phyloP scores from a whole-genome alignment of 2,888 invertebrate species.

The Zeuzera pyrina region DNA sequence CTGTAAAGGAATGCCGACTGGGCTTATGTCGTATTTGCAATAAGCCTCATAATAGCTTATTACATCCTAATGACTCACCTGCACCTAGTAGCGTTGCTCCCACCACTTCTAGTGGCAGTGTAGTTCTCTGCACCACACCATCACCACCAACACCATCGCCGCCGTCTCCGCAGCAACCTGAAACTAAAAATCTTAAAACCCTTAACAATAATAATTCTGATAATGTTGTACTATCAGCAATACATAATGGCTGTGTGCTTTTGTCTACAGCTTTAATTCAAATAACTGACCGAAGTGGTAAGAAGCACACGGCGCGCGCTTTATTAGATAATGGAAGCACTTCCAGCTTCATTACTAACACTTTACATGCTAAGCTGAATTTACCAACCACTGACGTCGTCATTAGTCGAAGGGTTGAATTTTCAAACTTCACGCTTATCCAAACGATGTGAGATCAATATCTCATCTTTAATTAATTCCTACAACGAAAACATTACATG shows the following conservation, averaged over 20 bases:
- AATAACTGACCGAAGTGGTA: conserved; percentile 8
- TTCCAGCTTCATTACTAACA: not conserved
- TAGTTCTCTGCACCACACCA: not conserved
- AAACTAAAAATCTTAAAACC: not conserved
- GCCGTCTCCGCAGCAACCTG: not conserved
- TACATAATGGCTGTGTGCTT: conserved; percentile 7
- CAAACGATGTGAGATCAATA: conserved; percentile 2
- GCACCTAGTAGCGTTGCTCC: too few species aligned
- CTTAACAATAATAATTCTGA: not conserved
- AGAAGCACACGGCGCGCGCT: conserved; percentile 12
- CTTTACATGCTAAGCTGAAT: not conserved
- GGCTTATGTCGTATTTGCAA: not conserved
- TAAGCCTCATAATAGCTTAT: not conserved
- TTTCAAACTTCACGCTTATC: conserved; percentile 5
- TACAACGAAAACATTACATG: conserved; percentile 4
- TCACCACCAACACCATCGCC: not conserved
- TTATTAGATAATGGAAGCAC: conserved; percentile 17
- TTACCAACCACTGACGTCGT: conserved; percentile 3
- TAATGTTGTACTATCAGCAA: conserved; percentile 7
- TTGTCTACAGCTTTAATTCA: conserved; percentile 18
- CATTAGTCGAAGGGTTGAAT: conserved; percentile 10
- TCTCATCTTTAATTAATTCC: conserved; percentile 3
- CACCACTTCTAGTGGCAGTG: not conserved
- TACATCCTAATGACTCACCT: not conserved
- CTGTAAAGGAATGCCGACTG: not conserved